Percentiles rank a stretch among this genome's conserved stretches.
Evolutionary conservation across 2,113 vertebrate species (phyloP).

Genomic region (Gadus chalcogrammus): DNA sequence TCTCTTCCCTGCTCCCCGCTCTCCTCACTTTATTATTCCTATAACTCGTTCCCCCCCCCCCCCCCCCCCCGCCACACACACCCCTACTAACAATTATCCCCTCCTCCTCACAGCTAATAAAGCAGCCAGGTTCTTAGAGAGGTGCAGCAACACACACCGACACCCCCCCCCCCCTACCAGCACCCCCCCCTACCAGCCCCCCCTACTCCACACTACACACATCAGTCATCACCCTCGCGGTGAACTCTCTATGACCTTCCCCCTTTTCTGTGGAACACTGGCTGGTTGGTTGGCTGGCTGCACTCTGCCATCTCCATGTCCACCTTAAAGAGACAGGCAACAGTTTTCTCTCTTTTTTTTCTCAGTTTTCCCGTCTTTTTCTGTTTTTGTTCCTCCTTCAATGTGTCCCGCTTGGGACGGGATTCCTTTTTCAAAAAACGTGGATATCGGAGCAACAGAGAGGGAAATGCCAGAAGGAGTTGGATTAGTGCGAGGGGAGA

Average conservation of each 20-base stretch:
- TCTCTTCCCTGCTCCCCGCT: too few relatives aligned
- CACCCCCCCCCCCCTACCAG: conserved; percentile 61
- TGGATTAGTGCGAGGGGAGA: too few relatives aligned
- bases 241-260: conserved; percentile 92
- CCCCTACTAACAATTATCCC: conserved; percentile 63
- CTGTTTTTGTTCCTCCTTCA: conserved; percentile 1
- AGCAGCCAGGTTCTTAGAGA: conserved; percentile 43
- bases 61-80: too few relatives aligned
- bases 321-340: conserved; percentile 65
- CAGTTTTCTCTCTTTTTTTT: background rate
- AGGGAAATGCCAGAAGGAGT: conserved; percentile 4
- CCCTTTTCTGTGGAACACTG: conserved; percentile 63
- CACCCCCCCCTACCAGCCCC: conserved; percentile 74
- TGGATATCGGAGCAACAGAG: conserved; percentile 9
- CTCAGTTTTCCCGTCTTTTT: background rate
- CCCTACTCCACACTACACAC: conserved; percentile 40
- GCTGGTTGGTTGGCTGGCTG: conserved; percentile 55
- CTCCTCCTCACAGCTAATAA: conserved; percentile 71
- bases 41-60: too few relatives aligned
- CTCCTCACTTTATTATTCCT: too few relatives aligned
- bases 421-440: conserved; percentile 18
- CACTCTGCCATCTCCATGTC: conserved; percentile 64
- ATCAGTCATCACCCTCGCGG: conserved; percentile 79
- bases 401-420: background rate
- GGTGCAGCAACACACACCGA: conserved; percentile 71